Percentiles rank a stretch among this genome's conserved stretches.
Conservation (phyloP, 1,140 invertebrate species). For the Lethrus apterus region DNA sequence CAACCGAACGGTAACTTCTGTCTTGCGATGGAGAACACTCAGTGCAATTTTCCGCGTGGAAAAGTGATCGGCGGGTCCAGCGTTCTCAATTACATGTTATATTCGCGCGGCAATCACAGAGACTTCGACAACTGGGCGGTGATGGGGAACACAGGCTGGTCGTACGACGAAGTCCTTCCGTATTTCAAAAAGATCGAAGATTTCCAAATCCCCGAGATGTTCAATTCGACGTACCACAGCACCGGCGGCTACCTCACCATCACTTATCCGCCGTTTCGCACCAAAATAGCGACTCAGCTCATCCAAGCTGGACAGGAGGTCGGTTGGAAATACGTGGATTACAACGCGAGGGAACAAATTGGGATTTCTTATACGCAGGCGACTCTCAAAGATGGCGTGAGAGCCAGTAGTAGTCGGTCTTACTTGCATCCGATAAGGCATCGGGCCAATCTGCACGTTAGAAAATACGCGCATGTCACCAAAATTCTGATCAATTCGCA, state of each 20-base stretch:
- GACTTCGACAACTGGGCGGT: conserved; percentile 74
- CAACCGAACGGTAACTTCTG: conserved; percentile 47
- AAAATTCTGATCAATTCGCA: conserved; percentile 64
- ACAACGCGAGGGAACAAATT: conserved; percentile 58
- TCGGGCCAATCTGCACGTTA: conserved; percentile 58
- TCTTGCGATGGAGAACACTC: conserved; percentile 43
- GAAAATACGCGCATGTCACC: conserved; percentile 56
- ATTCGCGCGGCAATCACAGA: conserved; percentile 65
- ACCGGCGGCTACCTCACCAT: conserved; percentile 55
- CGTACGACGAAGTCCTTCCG: conserved; percentile 69
- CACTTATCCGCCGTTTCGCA: conserved; percentile 48
- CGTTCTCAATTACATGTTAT: conserved; percentile 87
- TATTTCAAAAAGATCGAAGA: conserved; percentile 78
- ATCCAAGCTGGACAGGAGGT: conserved; percentile 58
- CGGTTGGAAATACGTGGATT: conserved; percentile 61
- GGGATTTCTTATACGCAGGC: conserved; percentile 59
- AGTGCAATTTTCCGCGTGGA: conserved; percentile 65
- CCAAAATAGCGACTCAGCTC: conserved; percentile 57
- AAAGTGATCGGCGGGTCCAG: conserved; percentile 79
- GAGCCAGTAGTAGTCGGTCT: conserved; percentile 67
- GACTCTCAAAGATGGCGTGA: conserved; percentile 55
- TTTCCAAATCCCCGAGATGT: conserved; percentile 49
- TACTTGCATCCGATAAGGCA: conserved; percentile 60
- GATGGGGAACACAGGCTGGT: conserved; percentile 73
- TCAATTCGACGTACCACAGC: conserved; percentile 49